Percentiles rank a stretch among this genome's conserved stretches.
phyloP scores from a whole-genome alignment of 2,113 vertebrate species.

The Pipa parva region DNA sequence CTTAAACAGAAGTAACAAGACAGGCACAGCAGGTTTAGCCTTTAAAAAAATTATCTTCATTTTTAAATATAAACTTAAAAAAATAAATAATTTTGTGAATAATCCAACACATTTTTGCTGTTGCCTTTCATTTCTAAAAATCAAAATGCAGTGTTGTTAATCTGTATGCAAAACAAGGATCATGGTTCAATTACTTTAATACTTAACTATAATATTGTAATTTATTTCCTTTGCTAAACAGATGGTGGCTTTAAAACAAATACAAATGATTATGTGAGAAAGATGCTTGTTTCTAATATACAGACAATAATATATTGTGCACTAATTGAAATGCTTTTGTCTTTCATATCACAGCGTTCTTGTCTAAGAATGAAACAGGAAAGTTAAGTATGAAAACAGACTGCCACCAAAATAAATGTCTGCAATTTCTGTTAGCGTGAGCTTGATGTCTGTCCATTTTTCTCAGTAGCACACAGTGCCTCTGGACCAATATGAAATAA shows the following conservation, averaged over 20 bases:
- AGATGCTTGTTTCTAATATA: background rate
- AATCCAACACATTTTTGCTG: no score
- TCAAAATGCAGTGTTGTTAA: background rate
- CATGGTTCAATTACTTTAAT: background rate
- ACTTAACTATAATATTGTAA: background rate
- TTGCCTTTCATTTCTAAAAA: no score
- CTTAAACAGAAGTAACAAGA: no score
- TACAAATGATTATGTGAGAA: background rate
- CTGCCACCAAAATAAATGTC: background rate
- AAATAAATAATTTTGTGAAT: no score
- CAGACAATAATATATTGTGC: background rate
- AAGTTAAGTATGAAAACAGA: background rate
- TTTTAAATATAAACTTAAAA: no score
- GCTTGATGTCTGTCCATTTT: background rate
- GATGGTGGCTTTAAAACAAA: background rate
- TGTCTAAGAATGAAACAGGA: background rate
- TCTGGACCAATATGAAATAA: background rate
- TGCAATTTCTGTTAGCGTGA: background rate
- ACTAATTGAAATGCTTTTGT: background rate
- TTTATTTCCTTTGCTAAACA: background rate
- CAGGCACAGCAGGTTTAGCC: no score
- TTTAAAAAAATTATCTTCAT: no score
- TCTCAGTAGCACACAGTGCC: background rate
- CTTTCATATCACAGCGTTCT: background rate
- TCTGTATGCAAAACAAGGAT: background rate